Evolutionary conservation across 2,797 vertebrate species (phyloP).

Genomic region (Anableps anableps): DNA sequence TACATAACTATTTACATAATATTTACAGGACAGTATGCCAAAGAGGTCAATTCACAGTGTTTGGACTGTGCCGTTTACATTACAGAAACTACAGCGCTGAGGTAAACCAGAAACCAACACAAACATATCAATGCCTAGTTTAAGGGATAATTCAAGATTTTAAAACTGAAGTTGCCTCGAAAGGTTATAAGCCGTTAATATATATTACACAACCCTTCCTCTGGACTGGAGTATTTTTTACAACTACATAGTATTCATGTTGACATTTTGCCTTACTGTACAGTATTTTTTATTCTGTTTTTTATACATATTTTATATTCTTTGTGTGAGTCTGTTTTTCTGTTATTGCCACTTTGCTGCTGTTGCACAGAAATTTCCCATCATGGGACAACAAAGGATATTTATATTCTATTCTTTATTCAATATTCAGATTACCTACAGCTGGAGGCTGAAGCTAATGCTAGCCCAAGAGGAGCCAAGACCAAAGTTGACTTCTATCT

Average conservation of each 20-base stretch:
- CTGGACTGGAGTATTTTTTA: too few relatives aligned
- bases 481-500: not conserved
- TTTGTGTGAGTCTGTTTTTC: too few relatives aligned
- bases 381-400: too few relatives aligned
- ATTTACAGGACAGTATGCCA: not conserved
- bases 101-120: not conserved
- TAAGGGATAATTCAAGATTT: slow-evolving; percentile 1
- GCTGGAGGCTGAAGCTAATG: not conserved
- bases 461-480: not conserved
- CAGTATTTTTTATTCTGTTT: too few relatives aligned
- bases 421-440: not conserved
- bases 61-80: not conserved
- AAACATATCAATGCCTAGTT: not conserved
- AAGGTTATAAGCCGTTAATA: not conserved
- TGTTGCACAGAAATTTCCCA: too few relatives aligned
- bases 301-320: too few relatives aligned
- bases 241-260: too few relatives aligned
- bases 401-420: not conserved
- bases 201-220: not conserved
- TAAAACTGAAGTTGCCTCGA: not conserved
- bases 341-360: too few relatives aligned
- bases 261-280: too few relatives aligned
- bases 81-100: not conserved
- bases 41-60: not conserved
- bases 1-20: not conserved